Evolutionary conservation across 2,113 vertebrate genomes (phyloP).

Genomic region (Lophochroa leadbeateri): DNA sequence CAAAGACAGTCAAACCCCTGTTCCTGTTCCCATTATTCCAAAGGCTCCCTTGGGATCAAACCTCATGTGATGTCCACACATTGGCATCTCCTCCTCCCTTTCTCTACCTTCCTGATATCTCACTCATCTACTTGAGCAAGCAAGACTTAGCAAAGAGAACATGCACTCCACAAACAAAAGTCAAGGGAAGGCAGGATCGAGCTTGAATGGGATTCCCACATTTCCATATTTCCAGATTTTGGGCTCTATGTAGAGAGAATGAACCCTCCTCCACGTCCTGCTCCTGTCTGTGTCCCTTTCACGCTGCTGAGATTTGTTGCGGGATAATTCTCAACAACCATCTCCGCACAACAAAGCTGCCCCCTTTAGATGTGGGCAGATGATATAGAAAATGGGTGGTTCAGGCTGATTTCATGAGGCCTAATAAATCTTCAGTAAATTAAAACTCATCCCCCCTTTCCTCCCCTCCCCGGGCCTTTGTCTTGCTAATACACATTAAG

Average conservation of each 20-base stretch:
- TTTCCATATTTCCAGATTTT: conserved; percentile 64
- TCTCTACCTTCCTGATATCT: neutral
- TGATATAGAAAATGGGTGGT: conserved; percentile 79
- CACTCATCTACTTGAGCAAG: neutral
- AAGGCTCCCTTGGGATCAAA: neutral
- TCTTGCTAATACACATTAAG: conserved; percentile 84
- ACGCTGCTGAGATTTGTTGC: conserved; percentile 70
- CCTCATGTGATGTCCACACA: neutral
- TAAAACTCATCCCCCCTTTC: conserved; percentile 76
- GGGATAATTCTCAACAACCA: conserved; percentile 76
- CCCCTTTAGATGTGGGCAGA: conserved; percentile 73
- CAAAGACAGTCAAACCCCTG: neutral
- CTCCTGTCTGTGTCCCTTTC: conserved; percentile 42
- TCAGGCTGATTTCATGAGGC: conserved; percentile 78
- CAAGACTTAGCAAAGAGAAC: neutral
- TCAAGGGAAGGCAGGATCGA: neutral
- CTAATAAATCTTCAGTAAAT: conserved; percentile 87
- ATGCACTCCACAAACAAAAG: neutral
- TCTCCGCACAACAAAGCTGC: conserved; percentile 68
- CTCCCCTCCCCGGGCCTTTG: conserved; percentile 70
- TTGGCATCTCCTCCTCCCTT: neutral
- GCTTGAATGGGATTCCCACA: neutral
- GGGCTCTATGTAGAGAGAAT: neutral
- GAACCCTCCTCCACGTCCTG: conserved; percentile 34
- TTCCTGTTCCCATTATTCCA: neutral